phyloP scores from a whole-genome alignment of 1,140 invertebrate species.

The Drosophila simulans region DNA sequence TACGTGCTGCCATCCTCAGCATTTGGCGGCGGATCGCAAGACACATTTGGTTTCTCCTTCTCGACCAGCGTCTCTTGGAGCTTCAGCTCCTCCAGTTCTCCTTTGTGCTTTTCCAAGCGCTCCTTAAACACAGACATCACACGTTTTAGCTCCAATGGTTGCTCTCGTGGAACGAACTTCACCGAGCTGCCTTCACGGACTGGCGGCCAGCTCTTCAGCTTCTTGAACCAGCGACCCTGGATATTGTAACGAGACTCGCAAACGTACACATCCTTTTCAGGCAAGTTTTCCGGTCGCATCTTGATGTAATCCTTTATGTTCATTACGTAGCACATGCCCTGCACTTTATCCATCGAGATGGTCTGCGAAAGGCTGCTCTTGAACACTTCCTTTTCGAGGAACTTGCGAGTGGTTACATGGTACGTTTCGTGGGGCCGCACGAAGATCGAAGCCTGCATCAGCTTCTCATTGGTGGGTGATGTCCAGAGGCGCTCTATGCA shows the following conservation, averaged over 20 bases:
- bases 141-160: conserved; percentile 91
- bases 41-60: conserved; percentile 90
- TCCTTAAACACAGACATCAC: conserved; percentile 97
- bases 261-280: conserved; percentile 98
- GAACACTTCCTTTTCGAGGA: conserved; percentile 97
- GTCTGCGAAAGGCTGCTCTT: conserved; percentile 93
- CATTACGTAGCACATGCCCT: conserved; percentile 97
- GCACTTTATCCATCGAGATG: conserved; percentile 93
- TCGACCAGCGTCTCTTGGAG: conserved; percentile 91
- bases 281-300: conserved; percentile 93
- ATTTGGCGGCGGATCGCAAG: conserved; percentile 86
- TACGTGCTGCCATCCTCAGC: conserved; percentile 92
- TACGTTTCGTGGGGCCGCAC: conserved; percentile 95
- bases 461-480: conserved; percentile 92
- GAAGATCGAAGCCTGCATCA: conserved; percentile 94
- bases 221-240: conserved; percentile 94
- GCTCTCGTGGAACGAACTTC: conserved; percentile 89
- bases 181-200: conserved; percentile 86
- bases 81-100: conserved; percentile 94
- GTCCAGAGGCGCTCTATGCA: conserved; percentile 95
- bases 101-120: conserved; percentile 94
- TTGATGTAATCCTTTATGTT: conserved; percentile 98
- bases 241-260: conserved; percentile 98
- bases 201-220: conserved; percentile 96
- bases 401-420: conserved; percentile 97